Conservation (phyloP, 2,113 vertebrate genomes). For the Podiceps cristatus region DNA sequence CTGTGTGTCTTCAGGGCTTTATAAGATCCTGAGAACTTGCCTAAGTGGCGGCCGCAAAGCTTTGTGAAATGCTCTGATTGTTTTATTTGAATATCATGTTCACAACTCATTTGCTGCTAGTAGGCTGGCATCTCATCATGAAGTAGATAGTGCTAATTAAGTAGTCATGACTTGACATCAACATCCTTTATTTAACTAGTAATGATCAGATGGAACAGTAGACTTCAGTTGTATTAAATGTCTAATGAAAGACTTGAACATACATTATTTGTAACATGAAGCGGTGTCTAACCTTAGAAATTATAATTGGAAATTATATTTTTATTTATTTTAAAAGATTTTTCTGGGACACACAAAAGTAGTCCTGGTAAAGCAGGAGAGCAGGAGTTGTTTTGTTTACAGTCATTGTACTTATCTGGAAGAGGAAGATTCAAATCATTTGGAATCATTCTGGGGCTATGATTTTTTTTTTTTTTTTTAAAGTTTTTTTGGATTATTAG, state of each 20-base stretch:
- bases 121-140: not conserved
- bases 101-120: not conserved
- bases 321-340: not conserved
- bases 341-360: not conserved
- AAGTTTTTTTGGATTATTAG: not conserved
- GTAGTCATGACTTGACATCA: not conserved
- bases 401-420: not conserved
- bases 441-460: not conserved
- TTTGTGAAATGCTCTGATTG: not conserved
- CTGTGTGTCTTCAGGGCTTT: not conserved
- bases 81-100: not conserved
- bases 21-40: not conserved
- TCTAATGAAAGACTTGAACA: not conserved
- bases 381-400: not conserved
- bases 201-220: not conserved
- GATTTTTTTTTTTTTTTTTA: too few species aligned
- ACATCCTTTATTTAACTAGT: not conserved
- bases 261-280: not conserved
- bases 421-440: not conserved
- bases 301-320: not conserved
- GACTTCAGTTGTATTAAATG: not conserved
- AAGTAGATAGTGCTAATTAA: conserved; percentile 7
- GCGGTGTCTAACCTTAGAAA: not conserved
- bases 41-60: not conserved
- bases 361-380: not conserved